Evolutionary conservation across 2,888 invertebrate genomes (phyloP), one percentile per base, ranked within the genome.

Genomic region (Fragum fragum): DNA sequence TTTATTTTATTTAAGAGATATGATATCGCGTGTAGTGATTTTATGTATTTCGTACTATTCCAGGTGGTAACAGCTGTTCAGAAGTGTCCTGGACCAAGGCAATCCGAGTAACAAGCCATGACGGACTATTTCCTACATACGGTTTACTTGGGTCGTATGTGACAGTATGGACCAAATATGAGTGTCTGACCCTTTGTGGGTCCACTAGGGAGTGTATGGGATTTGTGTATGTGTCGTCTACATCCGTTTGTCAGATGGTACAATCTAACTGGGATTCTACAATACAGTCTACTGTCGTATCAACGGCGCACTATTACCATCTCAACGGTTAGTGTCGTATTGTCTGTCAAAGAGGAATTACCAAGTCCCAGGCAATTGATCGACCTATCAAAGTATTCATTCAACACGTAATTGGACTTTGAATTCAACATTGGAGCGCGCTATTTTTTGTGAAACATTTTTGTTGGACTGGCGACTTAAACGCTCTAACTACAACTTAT

Each of bases 191-290:
- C 1, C 14, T 61, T 16, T 61, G 61, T 29, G 18, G 16, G 18
- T 14, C 32, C 16, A n/a, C 26, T 7, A 32, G n/a, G 18, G 32
- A 61, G 16, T 61, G 61, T 32, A 32, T 32, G 61, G 32, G 61
- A 7, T 61, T 61, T n/a, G 61, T 61, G 18, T 61, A 32, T 32
- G 61, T 61, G n/a, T n/a, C 14, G 11, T 32, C 29, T 0, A 61
- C 61, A 32, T 61, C 29, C 5, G 32, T 32, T 18, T 61, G 61
- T 32, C 61, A 61, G 32, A 26, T 61, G n/a, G n/a, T 29, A 26
- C 29, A 61, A n/a, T 32, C 14, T 18, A 61, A 18, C 5, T 61
- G 61, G 61, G 32, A 32, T 16, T 14, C 21, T 3, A n/a, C 18
- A 18, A 14, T 14, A 6, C 18, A n/a, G n/a, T 14, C 36, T n/a